Percentiles rank a stretch among this genome's conserved stretches.
These are phyloP conservation scores for Vultur gryphus DNA, from an alignment of 2,797 vertebrate species.

Conservation along the genomic window DNA sequence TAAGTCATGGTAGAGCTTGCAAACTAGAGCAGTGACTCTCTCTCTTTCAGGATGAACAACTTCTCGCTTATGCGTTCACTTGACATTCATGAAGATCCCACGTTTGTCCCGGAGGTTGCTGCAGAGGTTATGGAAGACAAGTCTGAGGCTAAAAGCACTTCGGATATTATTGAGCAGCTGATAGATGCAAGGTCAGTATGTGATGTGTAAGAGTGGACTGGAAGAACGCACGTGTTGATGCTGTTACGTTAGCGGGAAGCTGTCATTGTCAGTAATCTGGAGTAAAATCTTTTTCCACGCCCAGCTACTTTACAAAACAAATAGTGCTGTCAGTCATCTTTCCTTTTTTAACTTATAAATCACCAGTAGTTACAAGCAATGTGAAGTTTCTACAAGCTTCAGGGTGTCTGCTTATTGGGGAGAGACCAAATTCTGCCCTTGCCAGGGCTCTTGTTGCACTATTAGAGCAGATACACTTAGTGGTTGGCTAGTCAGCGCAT, in stretches of 20 bases:
- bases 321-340: background rate
- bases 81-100: conserved; percentile 65
- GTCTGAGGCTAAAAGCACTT: background rate
- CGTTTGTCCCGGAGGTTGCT: conserved; percentile 43
- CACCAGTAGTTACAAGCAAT: background rate
- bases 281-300: background rate
- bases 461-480: background rate
- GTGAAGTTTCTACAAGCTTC: background rate
- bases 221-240: background rate
- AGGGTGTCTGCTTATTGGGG: background rate
- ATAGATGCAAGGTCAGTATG: conserved; percentile 30
- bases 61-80: conserved; percentile 51
- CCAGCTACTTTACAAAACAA: background rate
- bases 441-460: background rate
- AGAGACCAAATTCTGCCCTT: background rate
- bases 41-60: conserved; percentile 48
- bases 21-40: background rate
- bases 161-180: conserved; percentile 12
- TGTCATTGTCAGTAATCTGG: background rate
- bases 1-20: background rate
- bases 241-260: background rate
- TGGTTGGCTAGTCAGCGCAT: background rate
- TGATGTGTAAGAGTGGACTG: background rate
- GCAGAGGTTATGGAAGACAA: background rate
- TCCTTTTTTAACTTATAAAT: background rate